These are phyloP conservation scores for Eumeta japonica DNA, from an alignment of 1,140 invertebrate genomes.

Conservation along the genomic window DNA sequence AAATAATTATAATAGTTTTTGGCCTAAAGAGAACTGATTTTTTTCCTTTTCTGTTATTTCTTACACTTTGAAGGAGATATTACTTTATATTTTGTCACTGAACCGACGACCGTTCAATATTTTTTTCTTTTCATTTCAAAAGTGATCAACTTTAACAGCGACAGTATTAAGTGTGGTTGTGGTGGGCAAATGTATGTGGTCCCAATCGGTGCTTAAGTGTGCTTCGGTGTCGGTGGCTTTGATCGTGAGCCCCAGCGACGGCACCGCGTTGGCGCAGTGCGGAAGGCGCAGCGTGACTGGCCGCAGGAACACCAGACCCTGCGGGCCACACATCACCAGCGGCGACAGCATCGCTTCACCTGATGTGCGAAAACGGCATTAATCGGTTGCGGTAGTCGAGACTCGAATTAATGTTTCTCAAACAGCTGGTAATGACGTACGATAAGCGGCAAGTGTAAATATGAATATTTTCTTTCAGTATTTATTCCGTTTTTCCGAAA, in stretches of 20 bases:
- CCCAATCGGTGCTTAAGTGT: slow-evolving; percentile 69
- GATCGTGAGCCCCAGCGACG: slow-evolving; percentile 67
- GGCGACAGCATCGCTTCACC: slow-evolving; percentile 91
- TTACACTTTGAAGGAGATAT: too few species aligned
- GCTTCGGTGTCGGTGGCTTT: slow-evolving; percentile 80
- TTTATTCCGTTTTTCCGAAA: too few species aligned
- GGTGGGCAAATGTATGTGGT: slow-evolving; percentile 71
- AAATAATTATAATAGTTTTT: too few species aligned
- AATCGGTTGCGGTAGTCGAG: too few species aligned
- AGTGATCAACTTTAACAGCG: slow-evolving; percentile 86
- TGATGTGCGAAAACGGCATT: slow-evolving; percentile 36
- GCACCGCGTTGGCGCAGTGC: slow-evolving; percentile 71
- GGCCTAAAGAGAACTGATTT: too few species aligned
- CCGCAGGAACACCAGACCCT: slow-evolving; percentile 81
- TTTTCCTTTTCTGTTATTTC: too few species aligned
- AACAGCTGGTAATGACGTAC: too few species aligned
- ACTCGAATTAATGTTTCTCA: too few species aligned
- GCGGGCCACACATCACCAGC: slow-evolving; percentile 92
- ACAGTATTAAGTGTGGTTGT: slow-evolving; percentile 82
- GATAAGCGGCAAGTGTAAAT: too few species aligned
- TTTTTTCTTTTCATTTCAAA: slow-evolving; percentile 66
- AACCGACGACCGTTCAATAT: too few species aligned
- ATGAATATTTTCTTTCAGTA: too few species aligned
- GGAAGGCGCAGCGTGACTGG: slow-evolving; percentile 84
- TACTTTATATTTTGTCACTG: too few species aligned